Evolutionary conservation across 2,113 vertebrate genomes (phyloP).

Genomic region (Pyxicephalus adspersus): DNA sequence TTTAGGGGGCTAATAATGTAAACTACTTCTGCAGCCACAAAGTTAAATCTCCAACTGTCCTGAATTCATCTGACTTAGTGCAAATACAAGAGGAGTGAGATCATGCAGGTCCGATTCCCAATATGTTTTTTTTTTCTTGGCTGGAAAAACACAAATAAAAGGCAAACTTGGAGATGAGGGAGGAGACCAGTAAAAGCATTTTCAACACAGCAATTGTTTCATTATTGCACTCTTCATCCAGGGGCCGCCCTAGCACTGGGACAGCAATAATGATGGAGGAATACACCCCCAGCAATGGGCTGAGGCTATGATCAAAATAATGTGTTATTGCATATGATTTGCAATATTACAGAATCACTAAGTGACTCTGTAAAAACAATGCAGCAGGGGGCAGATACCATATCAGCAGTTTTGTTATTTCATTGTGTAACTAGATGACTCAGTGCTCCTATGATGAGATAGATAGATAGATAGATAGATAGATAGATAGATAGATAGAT

Average conservation of each 20-base stretch:
- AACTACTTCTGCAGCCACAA: not conserved
- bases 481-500: too few species aligned
- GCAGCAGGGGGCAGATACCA: too few species aligned
- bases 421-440: too few species aligned
- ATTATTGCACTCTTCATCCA: not conserved
- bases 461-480: too few species aligned
- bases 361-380: too few species aligned
- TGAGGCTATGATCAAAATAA: too few species aligned
- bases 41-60: not conserved
- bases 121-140: constrained; percentile 12
- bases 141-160: not conserved
- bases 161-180: not conserved
- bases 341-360: too few species aligned
- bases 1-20: not conserved
- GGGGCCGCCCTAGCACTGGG: constrained; percentile 11
- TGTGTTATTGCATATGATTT: too few species aligned
- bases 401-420: too few species aligned
- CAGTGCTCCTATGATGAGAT: too few species aligned
- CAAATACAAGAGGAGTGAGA: not conserved
- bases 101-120: not conserved
- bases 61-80: not conserved
- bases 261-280: not conserved
- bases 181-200: not conserved
- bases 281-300: too few species aligned
- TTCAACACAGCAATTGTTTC: not conserved